These are phyloP conservation scores for Hesperophylax magnus DNA, from an alignment of 1,140 invertebrate genomes.

Conservation along the genomic window DNA sequence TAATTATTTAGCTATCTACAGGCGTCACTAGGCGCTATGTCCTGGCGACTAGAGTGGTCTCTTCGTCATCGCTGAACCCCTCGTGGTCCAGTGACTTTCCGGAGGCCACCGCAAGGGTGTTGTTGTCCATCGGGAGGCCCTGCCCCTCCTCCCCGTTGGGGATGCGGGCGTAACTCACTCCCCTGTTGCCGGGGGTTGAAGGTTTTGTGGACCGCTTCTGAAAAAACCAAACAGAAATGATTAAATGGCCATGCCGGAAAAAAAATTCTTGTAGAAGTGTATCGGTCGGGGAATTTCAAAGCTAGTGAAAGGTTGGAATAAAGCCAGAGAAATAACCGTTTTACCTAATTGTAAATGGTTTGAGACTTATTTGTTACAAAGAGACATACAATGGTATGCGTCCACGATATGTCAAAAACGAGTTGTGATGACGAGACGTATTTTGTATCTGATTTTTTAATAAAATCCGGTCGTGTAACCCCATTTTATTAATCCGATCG, in stretches of 20 bases:
- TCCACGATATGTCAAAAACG: too few species aligned
- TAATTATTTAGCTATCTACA: slow-evolving; percentile 55
- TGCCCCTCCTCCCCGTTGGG: slow-evolving; percentile 46
- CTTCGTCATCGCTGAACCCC: slow-evolving; percentile 39
- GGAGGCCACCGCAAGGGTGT: slow-evolving; percentile 23
- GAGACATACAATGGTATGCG: too few species aligned
- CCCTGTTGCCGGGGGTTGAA: slow-evolving; percentile 31
- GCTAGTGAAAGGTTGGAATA: too few species aligned
- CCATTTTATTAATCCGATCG: too few species aligned
- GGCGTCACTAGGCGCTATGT: slow-evolving; percentile 52
- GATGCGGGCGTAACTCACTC: slow-evolving; percentile 51
- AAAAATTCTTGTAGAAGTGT: background rate
- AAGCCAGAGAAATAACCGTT: too few species aligned
- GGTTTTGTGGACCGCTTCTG: slow-evolving; percentile 45
- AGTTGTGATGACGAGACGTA: too few species aligned
- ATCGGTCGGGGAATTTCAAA: too few species aligned
- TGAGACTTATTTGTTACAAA: too few species aligned
- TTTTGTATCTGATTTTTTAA: too few species aligned
- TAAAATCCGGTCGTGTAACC: too few species aligned
- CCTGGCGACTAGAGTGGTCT: slow-evolving; percentile 48
- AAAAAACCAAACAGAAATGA: slow-evolving; percentile 4
- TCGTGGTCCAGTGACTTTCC: slow-evolving; percentile 26
- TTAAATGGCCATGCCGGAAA: background rate
- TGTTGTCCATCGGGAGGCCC: slow-evolving; percentile 21
- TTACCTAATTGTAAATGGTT: too few species aligned